Evolutionary conservation across 2,797 vertebrate species (phyloP), one percentile per base, ranked within the genome.

Genomic region (Xyrichtys novacula): DNA sequence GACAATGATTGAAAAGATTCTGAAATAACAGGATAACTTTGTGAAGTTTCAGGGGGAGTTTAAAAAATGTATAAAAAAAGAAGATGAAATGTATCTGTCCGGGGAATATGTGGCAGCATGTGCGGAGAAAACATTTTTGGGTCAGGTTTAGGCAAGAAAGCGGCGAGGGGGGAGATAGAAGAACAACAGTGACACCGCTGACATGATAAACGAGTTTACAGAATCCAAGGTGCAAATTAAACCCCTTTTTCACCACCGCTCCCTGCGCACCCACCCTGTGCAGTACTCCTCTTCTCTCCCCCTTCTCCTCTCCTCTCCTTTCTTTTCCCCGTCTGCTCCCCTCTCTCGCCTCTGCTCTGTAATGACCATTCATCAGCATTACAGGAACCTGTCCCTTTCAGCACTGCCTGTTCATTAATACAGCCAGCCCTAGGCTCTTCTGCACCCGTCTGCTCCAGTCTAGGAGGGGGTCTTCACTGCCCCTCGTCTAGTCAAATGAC

Each of bases 281-380:
- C 69, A 65, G 61, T 26, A 44, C 69, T 69, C 74, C 26, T 26
- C 74, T 36, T 65, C 40, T 62, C 66, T 65, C 40, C 64, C 66
- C 63, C 16, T 55, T 57, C 52, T 22, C 42, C 19, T 22, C 42
- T 22, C 42, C 42, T n/a, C 38, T 11, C 40, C 7, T 16, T 46
- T 39, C 68, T 39, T 65, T 49, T 56, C 42, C 61, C 76, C 67
- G 64, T 66, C 76, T 63, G 70, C 66, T 82, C 79, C 72, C 85
- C 47, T 61, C 76, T 80, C 83, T 57, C 69, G 72, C 90, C 86
- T 91, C 87, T 87, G 76, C 80, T 83, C 85, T 83, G 90, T 93
- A 94, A 94, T 94, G 92, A 92, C 93, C 93, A 95, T 95, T 94
- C 91, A 94, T 95, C 94, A 94, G 90, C 87, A 94, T 95, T 94